These are phyloP conservation scores for Eulithis testata DNA, from an alignment of 2,888 invertebrate genomes.

Conservation along the genomic window DNA sequence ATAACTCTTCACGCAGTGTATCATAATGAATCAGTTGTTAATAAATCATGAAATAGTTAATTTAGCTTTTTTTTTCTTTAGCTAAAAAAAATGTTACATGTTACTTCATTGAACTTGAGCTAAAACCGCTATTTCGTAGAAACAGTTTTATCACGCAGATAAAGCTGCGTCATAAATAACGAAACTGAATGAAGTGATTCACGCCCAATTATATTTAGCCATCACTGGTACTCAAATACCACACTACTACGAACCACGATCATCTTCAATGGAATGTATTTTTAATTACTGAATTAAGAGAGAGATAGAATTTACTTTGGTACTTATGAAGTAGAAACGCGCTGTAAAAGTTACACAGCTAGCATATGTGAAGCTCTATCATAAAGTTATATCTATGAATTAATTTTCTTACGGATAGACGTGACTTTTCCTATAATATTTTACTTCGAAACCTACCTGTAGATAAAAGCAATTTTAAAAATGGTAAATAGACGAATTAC, in stretches of 20 bases:
- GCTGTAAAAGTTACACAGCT: neutral
- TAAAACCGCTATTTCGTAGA: constrained; percentile 49
- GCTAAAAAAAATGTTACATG: neutral
- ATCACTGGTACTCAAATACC: constrained; percentile 56
- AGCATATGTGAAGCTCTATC: neutral
- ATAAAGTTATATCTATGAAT: neutral
- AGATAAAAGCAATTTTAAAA: constrained; percentile 16
- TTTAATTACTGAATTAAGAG: constrained; percentile 21
- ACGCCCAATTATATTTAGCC: constrained; percentile 71
- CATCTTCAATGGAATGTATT: constrained; percentile 48
- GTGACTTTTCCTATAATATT: constrained; percentile 9
- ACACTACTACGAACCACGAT: constrained; percentile 74
- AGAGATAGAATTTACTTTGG: neutral
- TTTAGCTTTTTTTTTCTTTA: too few relatives aligned
- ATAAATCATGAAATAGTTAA: too few relatives aligned
- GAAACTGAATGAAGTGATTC: constrained; percentile 74
- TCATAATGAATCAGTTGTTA: too few relatives aligned
- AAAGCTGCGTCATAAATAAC: constrained; percentile 67
- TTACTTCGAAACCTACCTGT: constrained; percentile 5
- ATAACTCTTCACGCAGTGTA: too few relatives aligned
- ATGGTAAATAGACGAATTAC: constrained; percentile 48
- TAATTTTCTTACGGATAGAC: constrained; percentile 8
- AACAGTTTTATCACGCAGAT: constrained; percentile 55
- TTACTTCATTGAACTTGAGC: constrained; percentile 17
- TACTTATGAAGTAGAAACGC: neutral